Evolutionary conservation across 2,797 vertebrate species (phyloP), one percentile per base, ranked within the genome.

Genomic region (Melanogrammus aeglefinus): DNA sequence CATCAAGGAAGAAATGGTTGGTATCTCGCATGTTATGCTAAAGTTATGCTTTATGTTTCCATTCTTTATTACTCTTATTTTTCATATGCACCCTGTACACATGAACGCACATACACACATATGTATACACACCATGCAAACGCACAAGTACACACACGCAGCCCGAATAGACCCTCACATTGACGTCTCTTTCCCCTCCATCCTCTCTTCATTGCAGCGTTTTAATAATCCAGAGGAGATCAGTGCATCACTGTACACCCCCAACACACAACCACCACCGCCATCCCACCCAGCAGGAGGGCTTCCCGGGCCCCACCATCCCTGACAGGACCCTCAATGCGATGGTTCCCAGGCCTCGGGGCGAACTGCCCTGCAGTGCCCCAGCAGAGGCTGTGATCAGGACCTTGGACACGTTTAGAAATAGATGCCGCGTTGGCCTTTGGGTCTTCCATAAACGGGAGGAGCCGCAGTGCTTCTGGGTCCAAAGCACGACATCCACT

Each of bases 321-420:
- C 8, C 6, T 63, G 8, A 24, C n/a, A 24, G 57, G 57, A 1
- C 21, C 21, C 51, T 63, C 4, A 8, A 7, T n/a, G 57, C 7
- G 0, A 24, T 6, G 21, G 7, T 8, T 63, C n/a, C 57, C n/a
- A 10, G 57, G 57, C 57, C 51, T 2, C 8, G 18, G 74, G 51
- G 77, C 78, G 75, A 77, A 69, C 31, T 76, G 82, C 84, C 83
- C 81, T 79, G 76, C 57, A 29, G 78, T 81, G 88, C 84, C 88
- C 91, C 81, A 86, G 90, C 85, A 87, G 90, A 86, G 73, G 44
- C 76, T 86, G 57, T 89, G 89, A 93, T 94, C 91, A 92, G 91
- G 86, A 85, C 81, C 78, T 89, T 2, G 38, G 38, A 39, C 38
- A 39, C 38, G 38, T 39, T 9, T 39, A 39, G 8, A 39, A 39